Conservation (phyloP, 1,140 invertebrate genomes). For the Cheumatopsyche charites region DNA sequence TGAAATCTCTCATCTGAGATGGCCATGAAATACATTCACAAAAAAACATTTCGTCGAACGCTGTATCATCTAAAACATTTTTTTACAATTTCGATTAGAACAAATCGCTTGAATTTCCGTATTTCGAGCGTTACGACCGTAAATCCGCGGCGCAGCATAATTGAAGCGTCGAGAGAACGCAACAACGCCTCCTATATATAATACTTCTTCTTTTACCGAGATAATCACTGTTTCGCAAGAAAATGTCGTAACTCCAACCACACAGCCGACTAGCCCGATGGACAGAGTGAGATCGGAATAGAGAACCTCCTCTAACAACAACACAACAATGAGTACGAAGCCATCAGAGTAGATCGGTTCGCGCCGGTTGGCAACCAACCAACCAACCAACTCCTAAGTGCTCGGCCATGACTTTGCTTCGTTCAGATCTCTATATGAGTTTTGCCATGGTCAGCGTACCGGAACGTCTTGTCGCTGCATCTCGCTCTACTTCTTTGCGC, state of each 20-base stretch:
- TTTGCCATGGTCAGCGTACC: conserved; percentile 38
- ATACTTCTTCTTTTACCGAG: neutral
- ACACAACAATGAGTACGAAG: neutral
- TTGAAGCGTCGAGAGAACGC: conserved; percentile 15
- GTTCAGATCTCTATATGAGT: neutral
- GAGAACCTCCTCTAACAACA: neutral
- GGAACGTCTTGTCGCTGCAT: conserved; percentile 45
- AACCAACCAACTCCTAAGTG: conserved; percentile 26
- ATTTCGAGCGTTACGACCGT: conserved; percentile 5
- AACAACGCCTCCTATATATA: too few relatives aligned
- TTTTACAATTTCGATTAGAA: too few relatives aligned
- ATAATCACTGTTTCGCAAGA: conserved; percentile 34
- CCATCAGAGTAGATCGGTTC: neutral
- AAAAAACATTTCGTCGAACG: too few relatives aligned
- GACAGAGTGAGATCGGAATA: neutral
- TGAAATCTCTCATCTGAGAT: too few relatives aligned
- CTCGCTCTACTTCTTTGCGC: conserved; percentile 47
- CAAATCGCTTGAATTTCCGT: too few relatives aligned
- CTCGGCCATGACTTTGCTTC: conserved; percentile 43
- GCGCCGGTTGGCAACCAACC: neutral
- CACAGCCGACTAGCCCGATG: neutral
- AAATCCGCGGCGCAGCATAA: conserved; percentile 5
- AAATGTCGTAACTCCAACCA: conserved; percentile 19
- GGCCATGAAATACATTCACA: too few relatives aligned
- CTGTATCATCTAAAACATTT: too few relatives aligned